phyloP scores from a whole-genome alignment of 2,888 invertebrate genomes.

The Scotopteryx bipunctaria region DNA sequence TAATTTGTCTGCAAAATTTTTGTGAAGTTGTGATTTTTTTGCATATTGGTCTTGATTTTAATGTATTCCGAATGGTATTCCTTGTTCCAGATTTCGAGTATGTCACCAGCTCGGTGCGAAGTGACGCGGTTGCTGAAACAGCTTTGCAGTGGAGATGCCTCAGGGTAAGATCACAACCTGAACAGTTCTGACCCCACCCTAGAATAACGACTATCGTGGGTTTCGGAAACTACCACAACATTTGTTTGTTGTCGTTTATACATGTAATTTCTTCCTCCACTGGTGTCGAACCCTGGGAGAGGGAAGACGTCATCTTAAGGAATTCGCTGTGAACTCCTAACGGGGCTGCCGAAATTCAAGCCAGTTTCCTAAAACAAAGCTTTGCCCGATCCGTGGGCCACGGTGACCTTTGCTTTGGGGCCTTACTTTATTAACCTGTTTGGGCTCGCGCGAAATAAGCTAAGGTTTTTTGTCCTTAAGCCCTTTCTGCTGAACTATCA shows the following conservation, averaged over 20 bases:
- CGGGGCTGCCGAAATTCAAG: background rate
- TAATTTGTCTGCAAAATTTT: too few species aligned
- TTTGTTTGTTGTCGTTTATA: too few species aligned
- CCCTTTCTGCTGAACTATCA: background rate
- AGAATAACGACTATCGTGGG: too few species aligned
- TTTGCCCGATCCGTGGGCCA: background rate
- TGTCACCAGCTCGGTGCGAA: constrained; percentile 47
- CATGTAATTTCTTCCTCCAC: too few species aligned
- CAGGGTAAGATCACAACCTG: constrained; percentile 47
- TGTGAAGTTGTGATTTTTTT: too few species aligned
- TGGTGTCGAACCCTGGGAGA: too few species aligned
- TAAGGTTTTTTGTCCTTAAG: background rate
- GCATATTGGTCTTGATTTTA: too few species aligned
- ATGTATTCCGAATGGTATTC: too few species aligned
- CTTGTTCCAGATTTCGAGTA: constrained; percentile 40
- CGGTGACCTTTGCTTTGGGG: background rate
- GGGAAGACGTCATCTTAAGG: too few species aligned
- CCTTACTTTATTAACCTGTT: background rate
- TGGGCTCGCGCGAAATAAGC: background rate
- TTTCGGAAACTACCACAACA: too few species aligned
- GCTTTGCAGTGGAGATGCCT: constrained; percentile 62
- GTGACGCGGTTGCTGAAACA: constrained; percentile 61
- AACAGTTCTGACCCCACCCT: too few species aligned
- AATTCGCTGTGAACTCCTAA: too few species aligned
- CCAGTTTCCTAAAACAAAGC: background rate